These are phyloP conservation scores for Thalpophila matura DNA, from an alignment of 2,888 invertebrate genomes.

Conservation along the genomic window DNA sequence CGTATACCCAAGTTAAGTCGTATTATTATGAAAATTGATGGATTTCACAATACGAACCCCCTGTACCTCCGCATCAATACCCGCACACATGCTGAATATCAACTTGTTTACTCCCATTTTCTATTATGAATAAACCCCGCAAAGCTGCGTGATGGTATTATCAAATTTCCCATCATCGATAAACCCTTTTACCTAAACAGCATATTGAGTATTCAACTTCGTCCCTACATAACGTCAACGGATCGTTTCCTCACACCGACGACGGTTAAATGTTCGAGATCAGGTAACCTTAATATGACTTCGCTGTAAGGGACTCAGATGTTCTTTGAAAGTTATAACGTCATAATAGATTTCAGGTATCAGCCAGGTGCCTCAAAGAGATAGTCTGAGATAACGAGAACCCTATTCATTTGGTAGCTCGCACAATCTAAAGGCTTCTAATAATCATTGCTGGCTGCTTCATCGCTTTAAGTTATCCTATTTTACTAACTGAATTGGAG, in stretches of 20 bases:
- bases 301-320: conserved; percentile 64
- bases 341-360: conserved; percentile 70
- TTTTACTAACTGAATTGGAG: neutral
- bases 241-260: conserved; percentile 49
- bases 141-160: conserved; percentile 75
- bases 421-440: conserved; percentile 21
- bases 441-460: conserved; percentile 20
- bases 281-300: conserved; percentile 64
- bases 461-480: conserved; percentile 3
- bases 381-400: conserved; percentile 65
- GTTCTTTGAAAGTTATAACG: conserved; percentile 70
- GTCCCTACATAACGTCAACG: conserved; percentile 69
- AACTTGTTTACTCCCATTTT: conserved; percentile 67
- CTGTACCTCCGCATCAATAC: conserved; percentile 47
- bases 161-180: conserved; percentile 80
- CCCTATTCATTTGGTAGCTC: conserved; percentile 57
- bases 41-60: conserved; percentile 43
- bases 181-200: conserved; percentile 86
- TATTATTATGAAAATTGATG: conserved; percentile 55
- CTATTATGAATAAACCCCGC: conserved; percentile 76
- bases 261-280: conserved; percentile 56
- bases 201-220: conserved; percentile 79
- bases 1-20: conserved; percentile 21
- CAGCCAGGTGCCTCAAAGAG: conserved; percentile 62
- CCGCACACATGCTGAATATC: conserved; percentile 59